These are phyloP conservation scores for Watsonalla binaria DNA, from an alignment of 2,888 invertebrate species.

Conservation along the genomic window DNA sequence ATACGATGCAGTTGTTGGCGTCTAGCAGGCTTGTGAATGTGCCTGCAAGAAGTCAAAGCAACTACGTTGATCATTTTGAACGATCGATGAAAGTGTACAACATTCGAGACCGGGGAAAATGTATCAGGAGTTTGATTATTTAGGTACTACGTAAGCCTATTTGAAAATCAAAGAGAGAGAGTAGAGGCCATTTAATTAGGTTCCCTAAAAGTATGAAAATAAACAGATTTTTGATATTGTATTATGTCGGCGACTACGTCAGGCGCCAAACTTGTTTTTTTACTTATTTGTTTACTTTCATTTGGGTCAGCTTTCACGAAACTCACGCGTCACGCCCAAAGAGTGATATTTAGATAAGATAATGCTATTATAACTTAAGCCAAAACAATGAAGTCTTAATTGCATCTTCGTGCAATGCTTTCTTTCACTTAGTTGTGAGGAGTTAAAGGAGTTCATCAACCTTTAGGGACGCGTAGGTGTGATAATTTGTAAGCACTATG, in stretches of 20 bases:
- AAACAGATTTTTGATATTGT: neutral
- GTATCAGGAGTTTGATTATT: no score
- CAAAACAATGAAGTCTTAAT: constrained; percentile 72
- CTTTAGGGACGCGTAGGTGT: constrained; percentile 40
- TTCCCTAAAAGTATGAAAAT: no score
- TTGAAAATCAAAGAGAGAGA: no score
- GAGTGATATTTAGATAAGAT: constrained; percentile 58
- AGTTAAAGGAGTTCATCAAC: constrained; percentile 45
- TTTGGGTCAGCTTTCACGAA: constrained; percentile 45
- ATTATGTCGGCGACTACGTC: neutral
- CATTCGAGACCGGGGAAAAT: no score
- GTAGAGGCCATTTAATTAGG: no score
- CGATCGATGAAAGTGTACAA: no score
- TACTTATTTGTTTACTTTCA: constrained; percentile 45
- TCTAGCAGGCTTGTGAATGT: no score
- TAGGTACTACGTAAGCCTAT: no score
- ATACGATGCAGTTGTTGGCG: constrained; percentile 5
- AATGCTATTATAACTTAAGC: constrained; percentile 53
- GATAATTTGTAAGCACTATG: constrained; percentile 23
- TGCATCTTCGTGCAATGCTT: constrained; percentile 45
- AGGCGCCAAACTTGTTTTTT: constrained; percentile 5
- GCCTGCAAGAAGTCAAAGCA: no score
- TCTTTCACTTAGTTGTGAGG: constrained; percentile 31
- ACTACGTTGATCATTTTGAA: no score
- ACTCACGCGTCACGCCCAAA: constrained; percentile 31